phyloP scores from a whole-genome alignment of 2,888 invertebrate species.

The Embidobia sp. region DNA sequence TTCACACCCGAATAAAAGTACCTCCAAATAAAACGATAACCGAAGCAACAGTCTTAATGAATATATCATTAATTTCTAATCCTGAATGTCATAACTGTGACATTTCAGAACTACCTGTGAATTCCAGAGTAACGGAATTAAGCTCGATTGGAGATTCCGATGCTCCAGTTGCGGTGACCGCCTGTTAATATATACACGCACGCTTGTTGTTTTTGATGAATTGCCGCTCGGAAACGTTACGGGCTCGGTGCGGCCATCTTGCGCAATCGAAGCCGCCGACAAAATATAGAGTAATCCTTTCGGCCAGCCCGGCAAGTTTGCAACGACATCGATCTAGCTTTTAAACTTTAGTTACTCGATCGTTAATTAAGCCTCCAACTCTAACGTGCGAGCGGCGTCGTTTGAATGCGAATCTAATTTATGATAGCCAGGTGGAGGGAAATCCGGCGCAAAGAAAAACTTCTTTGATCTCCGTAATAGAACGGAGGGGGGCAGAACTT shows the following conservation, averaged over 20 bases:
- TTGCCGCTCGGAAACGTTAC: constrained; percentile 15
- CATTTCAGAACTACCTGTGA: no score
- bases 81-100: no score
- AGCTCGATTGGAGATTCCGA: constrained; percentile 48
- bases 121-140: constrained; percentile 45
- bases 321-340: background rate
- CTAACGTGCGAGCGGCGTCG: background rate
- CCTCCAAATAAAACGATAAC: no score
- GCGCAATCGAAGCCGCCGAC: background rate
- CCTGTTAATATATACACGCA: constrained; percentile 44
- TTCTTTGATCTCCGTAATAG: constrained; percentile 14
- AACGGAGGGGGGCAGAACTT: background rate
- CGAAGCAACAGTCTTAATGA: no score
- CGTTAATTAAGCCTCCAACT: constrained; percentile 15
- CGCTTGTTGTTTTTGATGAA: constrained; percentile 32
- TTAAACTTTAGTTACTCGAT: background rate
- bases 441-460: background rate
- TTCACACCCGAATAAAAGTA: no score
- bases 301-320: background rate
- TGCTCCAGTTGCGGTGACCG: constrained; percentile 47
- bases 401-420: constrained; percentile 31
- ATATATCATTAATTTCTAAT: no score
- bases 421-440: constrained; percentile 5
- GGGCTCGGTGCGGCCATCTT: constrained; percentile 5
- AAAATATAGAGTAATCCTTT: background rate